Evolutionary conservation across 2,888 invertebrate genomes (phyloP), one percentile per base, ranked within the genome.

Genomic region (Falcaria lacertinaria): DNA sequence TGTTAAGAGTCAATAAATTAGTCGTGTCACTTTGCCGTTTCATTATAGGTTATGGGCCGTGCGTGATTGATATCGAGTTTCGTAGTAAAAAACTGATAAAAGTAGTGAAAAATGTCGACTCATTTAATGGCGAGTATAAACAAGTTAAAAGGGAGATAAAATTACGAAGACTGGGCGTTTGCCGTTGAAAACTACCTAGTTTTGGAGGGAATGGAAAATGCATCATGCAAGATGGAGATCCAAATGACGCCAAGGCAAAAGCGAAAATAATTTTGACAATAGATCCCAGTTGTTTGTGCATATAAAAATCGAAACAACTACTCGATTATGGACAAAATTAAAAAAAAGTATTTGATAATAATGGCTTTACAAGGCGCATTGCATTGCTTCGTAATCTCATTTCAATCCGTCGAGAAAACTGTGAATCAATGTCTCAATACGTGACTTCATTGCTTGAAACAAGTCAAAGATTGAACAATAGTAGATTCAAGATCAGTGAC

Each of bases 211-310:
- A 4, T 25, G 25, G 5, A 25, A 25, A 25, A 5, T 44, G 47
- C 15, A 48, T 45, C 34, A 41, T 17, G 0, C 19, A 36, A 28
- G 40, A 32, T 42, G 42, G 44, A 4, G 45, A 47, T 39, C 33
- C 44, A 38, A 50, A 50, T 25, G 44, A 48, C 37, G 48, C 46
- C 1, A 47, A 50, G 45, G 47, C 48, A 6, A 49, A 47, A 45
- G 48, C 47, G 1, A 52, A 44, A 28, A 43, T 50, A 45, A 42
- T 52, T 34, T 45, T 52, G 43, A 50, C 48, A 34, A 50, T 50
- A 42, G 42, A 50, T 43, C 44, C 25, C 25, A 25, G 25, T 48
- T 48, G 35, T 50, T 40, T 32, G 45, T 52, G 45, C 48, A 52
- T 43, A 49, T 49, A 16, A 48, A 47, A 36, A 42, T 25, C 35